phyloP scores from a whole-genome alignment of 1,140 invertebrate genomes.

The Philopotamus ludificatus region DNA sequence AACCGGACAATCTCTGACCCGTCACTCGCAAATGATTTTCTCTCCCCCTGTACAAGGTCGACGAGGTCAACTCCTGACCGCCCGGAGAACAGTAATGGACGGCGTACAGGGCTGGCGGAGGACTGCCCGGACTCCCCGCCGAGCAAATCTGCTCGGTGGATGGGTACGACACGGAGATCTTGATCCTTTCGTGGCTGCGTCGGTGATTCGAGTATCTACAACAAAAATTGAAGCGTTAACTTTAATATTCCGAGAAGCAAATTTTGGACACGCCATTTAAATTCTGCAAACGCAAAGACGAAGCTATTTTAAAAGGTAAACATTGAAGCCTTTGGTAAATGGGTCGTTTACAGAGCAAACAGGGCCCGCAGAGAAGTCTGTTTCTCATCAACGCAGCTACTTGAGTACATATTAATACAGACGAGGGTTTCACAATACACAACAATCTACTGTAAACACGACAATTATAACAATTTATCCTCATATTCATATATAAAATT shows the following conservation, averaged over 20 bases:
- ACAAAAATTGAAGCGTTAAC: constrained; percentile 6
- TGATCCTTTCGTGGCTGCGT: constrained; percentile 70
- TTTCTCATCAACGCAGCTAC: constrained; percentile 4
- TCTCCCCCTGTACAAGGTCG: constrained; percentile 43
- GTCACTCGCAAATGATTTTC: constrained; percentile 52
- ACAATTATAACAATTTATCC: too few species aligned
- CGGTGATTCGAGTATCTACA: constrained; percentile 59
- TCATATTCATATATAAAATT: too few species aligned
- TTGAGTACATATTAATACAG: too few species aligned
- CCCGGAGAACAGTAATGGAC: constrained; percentile 62
- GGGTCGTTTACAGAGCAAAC: not conserved
- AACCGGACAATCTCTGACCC: constrained; percentile 43
- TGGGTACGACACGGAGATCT: constrained; percentile 80
- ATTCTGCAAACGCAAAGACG: not conserved
- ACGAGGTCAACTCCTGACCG: constrained; percentile 51
- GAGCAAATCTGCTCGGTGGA: constrained; percentile 71
- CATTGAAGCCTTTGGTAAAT: not conserved
- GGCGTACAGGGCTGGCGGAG: constrained; percentile 53
- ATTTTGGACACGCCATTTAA: too few species aligned
- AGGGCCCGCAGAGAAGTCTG: not conserved
- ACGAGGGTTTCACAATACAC: too few species aligned
- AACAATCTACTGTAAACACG: too few species aligned
- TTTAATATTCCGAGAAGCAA: too few species aligned
- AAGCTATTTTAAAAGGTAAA: constrained; percentile 3
- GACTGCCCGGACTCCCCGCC: constrained; percentile 49